Evolutionary conservation across 1,140 invertebrate species (phyloP).

Genomic region (Archegozetes longisetosus): DNA sequence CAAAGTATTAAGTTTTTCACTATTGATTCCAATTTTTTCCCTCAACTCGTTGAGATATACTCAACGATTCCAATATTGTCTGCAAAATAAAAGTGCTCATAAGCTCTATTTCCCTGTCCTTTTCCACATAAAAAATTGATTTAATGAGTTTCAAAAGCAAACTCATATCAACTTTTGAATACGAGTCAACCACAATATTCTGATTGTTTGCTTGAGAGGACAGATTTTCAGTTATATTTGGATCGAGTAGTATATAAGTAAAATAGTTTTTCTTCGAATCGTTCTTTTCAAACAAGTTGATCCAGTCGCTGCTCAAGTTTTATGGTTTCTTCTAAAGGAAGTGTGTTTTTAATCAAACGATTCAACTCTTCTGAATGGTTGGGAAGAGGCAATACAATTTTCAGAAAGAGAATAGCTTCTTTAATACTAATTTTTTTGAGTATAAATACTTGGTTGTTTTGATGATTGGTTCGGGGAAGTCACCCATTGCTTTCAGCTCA

Average conservation of each 20-base stretch:
- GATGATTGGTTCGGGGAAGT: neutral
- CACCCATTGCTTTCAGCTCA: neutral
- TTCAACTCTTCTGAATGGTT: slow-evolving; percentile 7
- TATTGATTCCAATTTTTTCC: no score
- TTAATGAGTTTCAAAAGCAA: slow-evolving; percentile 56
- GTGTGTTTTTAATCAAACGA: neutral
- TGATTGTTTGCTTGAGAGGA: slow-evolving; percentile 32
- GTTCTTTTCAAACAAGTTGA: neutral
- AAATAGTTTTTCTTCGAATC: slow-evolving; percentile 40
- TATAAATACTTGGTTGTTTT: neutral
- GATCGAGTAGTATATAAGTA: slow-evolving; percentile 77
- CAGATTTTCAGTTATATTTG: slow-evolving; percentile 59
- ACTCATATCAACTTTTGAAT: slow-evolving; percentile 39
- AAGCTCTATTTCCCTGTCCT: slow-evolving; percentile 65
- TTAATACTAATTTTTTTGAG: neutral
- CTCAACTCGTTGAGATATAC: no score
- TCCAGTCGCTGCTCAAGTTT: neutral
- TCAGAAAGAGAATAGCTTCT: neutral
- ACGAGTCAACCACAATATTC: neutral
- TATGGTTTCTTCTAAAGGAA: slow-evolving; percentile 1
- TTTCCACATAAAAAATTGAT: slow-evolving; percentile 49
- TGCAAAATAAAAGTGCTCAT: slow-evolving; percentile 76
- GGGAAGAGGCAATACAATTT: neutral
- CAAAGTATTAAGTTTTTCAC: no score
- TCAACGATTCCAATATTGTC: no score